Base-by-base conservation (phyloP, 2,797 vertebrate genomes). In the Champsocephalus gunnari region DNA sequence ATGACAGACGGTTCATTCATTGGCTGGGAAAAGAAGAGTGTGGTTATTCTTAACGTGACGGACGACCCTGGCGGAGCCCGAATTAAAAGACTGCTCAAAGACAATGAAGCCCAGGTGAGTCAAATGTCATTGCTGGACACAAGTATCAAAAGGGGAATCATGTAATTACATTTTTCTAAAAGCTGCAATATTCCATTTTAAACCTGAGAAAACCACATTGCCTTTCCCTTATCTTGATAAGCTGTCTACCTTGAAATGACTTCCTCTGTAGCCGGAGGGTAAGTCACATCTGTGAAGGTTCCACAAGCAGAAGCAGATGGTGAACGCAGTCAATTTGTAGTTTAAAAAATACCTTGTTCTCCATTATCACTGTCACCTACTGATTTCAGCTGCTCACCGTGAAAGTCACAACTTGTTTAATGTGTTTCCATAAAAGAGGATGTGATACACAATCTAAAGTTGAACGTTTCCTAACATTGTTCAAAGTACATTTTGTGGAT, bases 1-100 rank as follows among this genome's bases (percentile, higher is more conserved):
- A 93, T 98, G 92, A 99, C 97, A 0, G 97, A 98, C 61, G 96
- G 97, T 53, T 98, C 97, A 19, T 96, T 98, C 92, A 97, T 99
- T 43, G 98, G 98, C 62, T 99, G 98, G 97, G 97, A 98, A 80
- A 97, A 94, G 87, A 97, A 97, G 12, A 96, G 96, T 0, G 95
- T 96, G 17, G 94, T 99, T 69, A 93, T 96, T 16, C 95, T 99
- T 4, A 97, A 97, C 72, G 84, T 97, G 55, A 96, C 95, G 0
- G 95, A 97, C 5, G 97, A 98, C 83, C 96, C 96, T 0, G 95
- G 94, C 0, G 95, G 94, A 53, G 90, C 95, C 0, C 93, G 95
- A 43, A 88, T 96, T 66, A 94, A 96, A 0, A 94, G 97, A 1
- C 92, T 96, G 70, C 94, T 98, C 51, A 97, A 96, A 55, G 97